Evolutionary conservation across 2,113 vertebrate genomes (phyloP).

Genomic region (Columba livia): DNA sequence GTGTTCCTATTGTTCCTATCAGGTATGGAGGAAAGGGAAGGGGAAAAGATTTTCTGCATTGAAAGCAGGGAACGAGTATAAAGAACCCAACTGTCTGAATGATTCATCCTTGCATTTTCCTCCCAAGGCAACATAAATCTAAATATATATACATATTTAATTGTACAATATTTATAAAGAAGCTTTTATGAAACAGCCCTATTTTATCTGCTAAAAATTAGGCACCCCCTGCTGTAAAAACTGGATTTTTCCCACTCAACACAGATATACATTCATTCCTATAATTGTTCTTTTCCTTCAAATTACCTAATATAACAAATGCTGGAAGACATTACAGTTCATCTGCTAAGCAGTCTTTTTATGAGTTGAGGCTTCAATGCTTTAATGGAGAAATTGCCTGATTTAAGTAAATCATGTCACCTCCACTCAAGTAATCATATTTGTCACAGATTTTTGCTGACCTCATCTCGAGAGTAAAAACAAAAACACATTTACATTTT

Average conservation of each 20-base stretch:
- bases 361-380: slow-evolving; percentile 56
- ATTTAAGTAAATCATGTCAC: slow-evolving; percentile 70
- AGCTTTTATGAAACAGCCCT: background rate
- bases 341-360: slow-evolving; percentile 63
- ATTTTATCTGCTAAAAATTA: slow-evolving; percentile 62
- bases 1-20: background rate
- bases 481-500: slow-evolving; percentile 66
- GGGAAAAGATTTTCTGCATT: background rate
- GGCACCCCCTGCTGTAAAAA: slow-evolving; percentile 59
- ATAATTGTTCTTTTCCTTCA: slow-evolving; percentile 71
- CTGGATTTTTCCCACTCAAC: background rate
- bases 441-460: slow-evolving; percentile 66
- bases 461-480: slow-evolving; percentile 63
- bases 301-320: slow-evolving; percentile 68
- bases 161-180: slow-evolving; percentile 37
- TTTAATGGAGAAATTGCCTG: slow-evolving; percentile 67
- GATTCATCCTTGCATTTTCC: slow-evolving; percentile 34
- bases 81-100: background rate
- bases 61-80: background rate
- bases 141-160: slow-evolving; percentile 46
- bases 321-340: slow-evolving; percentile 32
- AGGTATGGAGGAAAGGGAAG: background rate
- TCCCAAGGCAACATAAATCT: background rate
- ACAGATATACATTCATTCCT: slow-evolving; percentile 64
- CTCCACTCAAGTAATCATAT: slow-evolving; percentile 61